A percentile compares a stretch with the other conserved stretches of the same genome.
Evolutionary conservation across 1,140 invertebrate species (phyloP).

Genomic region (Luehdorfia chinensis): DNA sequence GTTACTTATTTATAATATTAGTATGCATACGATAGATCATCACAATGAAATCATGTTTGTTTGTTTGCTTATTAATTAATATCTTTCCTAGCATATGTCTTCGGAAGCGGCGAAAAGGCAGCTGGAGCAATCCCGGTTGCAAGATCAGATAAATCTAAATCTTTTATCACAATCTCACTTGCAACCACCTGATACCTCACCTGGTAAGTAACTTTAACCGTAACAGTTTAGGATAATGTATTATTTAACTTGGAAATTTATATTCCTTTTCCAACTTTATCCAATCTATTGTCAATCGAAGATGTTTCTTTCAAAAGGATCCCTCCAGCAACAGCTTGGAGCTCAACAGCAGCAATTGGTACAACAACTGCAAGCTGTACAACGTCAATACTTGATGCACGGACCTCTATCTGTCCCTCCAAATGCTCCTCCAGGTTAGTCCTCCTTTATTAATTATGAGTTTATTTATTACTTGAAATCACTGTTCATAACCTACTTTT

Average conservation of each 20-base stretch:
- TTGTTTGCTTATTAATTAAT: too few relatives aligned
- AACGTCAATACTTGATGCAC: conserved; percentile 74
- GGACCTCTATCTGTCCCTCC: conserved; percentile 67
- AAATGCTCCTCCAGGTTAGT: conserved; percentile 61
- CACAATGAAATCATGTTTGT: too few relatives aligned
- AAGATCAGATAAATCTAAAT: conserved; percentile 71
- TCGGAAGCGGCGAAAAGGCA: conserved; percentile 65
- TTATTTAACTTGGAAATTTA: too few relatives aligned
- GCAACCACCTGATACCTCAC: conserved; percentile 60
- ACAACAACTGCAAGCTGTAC: conserved; percentile 71
- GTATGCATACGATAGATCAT: too few relatives aligned
- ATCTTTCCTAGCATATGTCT: conserved; percentile 49
- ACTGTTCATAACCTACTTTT: too few relatives aligned
- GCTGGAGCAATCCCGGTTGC: conserved; percentile 68
- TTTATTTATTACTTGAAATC: too few relatives aligned
- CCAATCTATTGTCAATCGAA: too few relatives aligned
- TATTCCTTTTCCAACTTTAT: too few relatives aligned
- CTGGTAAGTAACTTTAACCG: conserved; percentile 40
- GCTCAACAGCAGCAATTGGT: conserved; percentile 73
- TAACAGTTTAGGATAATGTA: too few relatives aligned
- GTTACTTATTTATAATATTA: too few relatives aligned
- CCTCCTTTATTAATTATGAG: too few relatives aligned
- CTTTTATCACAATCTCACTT: conserved; percentile 66
- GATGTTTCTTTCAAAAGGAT: too few relatives aligned
- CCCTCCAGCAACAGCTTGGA: conserved; percentile 65